These are phyloP conservation scores for Elaphurus davidianus DNA, from an alignment of 2,113 vertebrate species.

Conservation along the genomic window DNA sequence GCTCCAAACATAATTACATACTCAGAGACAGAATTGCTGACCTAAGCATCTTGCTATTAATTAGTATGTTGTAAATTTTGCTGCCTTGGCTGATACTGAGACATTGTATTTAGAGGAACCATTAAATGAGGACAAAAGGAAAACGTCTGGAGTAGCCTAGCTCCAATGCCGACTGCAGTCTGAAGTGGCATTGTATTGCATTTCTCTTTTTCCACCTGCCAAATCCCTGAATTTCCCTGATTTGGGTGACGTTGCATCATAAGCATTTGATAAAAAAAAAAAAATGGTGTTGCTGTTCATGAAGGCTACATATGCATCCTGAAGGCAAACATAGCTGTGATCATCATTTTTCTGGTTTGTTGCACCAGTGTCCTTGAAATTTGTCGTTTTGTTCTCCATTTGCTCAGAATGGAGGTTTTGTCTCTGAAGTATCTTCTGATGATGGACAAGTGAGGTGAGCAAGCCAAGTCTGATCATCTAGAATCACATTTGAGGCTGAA, in stretches of 20 bases:
- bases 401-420: background rate
- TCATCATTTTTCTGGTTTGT: background rate
- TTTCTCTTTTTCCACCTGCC: background rate
- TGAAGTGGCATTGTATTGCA: background rate
- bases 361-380: background rate
- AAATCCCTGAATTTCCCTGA: background rate
- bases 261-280: background rate
- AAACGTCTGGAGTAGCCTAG: constrained; percentile 45
- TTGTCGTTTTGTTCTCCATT: background rate
- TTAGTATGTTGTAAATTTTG: constrained; percentile 47
- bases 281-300: background rate
- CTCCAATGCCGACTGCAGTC: background rate
- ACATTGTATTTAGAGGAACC: background rate
- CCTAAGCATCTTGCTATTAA: constrained; percentile 54
- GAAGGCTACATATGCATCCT: background rate
- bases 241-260: background rate
- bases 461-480: background rate
- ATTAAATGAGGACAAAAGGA: constrained; percentile 50
- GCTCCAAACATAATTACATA: background rate
- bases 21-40: background rate
- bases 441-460: background rate
- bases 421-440: background rate
- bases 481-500: background rate
- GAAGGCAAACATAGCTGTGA: background rate
- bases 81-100: constrained; percentile 35